Percentiles rank a stretch among this genome's conserved stretches.
Evolutionary conservation across 2,797 vertebrate genomes (phyloP).

Genomic region (Chloroceryle inda): DNA sequence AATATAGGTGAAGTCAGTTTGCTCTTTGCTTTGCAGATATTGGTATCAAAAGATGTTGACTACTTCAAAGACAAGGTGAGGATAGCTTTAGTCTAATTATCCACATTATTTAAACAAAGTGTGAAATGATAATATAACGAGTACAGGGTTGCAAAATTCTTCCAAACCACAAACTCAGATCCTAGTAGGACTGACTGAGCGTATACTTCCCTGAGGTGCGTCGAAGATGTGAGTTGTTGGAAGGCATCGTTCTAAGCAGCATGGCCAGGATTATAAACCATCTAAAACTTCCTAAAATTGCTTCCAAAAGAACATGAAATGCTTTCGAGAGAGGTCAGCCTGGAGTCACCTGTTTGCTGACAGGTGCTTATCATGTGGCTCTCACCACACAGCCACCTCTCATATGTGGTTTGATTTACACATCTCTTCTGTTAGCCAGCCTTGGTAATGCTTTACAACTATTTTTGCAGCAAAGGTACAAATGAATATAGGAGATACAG

Average conservation of each 20-base stretch:
- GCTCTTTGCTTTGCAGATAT: background rate
- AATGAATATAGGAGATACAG: background rate
- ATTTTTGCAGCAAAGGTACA: background rate
- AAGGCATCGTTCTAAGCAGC: background rate
- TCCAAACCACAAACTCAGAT: background rate
- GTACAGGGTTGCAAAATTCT: background rate
- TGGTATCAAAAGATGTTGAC: background rate
- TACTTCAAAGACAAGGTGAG: background rate
- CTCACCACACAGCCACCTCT: accelerated
- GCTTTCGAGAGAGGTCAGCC: accelerated
- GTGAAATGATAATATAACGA: background rate
- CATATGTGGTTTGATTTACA: background rate
- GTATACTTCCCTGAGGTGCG: background rate
- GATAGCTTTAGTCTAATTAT: background rate
- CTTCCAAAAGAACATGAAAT: background rate
- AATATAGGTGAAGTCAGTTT: background rate
- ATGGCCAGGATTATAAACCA: background rate
- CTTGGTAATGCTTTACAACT: background rate
- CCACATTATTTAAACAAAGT: background rate
- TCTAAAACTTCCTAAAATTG: background rate
- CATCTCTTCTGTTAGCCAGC: background rate
- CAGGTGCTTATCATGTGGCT: background rate
- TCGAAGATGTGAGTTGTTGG: background rate
- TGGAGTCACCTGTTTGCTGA: background rate
- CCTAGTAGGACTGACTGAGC: background rate